Base-by-base conservation (phyloP, 2,888 invertebrate genomes). In the Conops quadrifasciatus region DNA sequence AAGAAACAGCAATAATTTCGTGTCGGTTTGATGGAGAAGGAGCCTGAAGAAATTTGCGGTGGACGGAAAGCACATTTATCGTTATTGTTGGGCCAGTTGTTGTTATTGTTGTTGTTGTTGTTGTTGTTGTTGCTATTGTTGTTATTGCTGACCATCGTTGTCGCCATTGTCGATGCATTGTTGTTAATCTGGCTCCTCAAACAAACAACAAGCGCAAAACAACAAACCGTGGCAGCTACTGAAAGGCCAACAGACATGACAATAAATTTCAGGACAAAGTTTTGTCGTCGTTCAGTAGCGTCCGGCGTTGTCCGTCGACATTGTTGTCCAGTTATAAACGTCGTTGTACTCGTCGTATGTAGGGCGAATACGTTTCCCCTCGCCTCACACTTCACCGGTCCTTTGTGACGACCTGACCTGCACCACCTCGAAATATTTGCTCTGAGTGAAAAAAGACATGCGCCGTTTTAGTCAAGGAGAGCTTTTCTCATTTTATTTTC, bases 141-240 rank as follows among this genome's bases (percentile, higher is more conserved):
- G 36, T 60, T 58, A 26, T 30, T 65, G 45, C 19, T n/a, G n/a
- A 49, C 53, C 11, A 21, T 21, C 19, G 21, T 21, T 53, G 36
- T 70, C 56, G 43, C 21, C 68, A 59, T 60, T 30, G 56, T 53
- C 59, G 36, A 36, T 36, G 36, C 36, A 36, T 36, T 36, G 36
- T 36, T 9, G 36, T 36, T 36, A 36, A 36, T 45, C 28, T 13
- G 60, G 60, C 19, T n/a, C 15, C 63, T 47, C 24, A 21, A 67
- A 2, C 78, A 77, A 80, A 67, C 59, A 60, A n/a, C 69, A 51
- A 63, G 9, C 66, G 71, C 60, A 72, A 47, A 71, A 60, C 66
- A 64, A 68, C 21, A 71, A 66, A 43, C 60, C 30, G 60, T 21
- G 43, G 51, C 36, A 21, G 24, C 21, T 58, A 58, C 19, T 72